These are phyloP conservation scores for Calephelis virginiensis DNA, from an alignment of 1,140 invertebrate genomes.

Conservation along the genomic window DNA sequence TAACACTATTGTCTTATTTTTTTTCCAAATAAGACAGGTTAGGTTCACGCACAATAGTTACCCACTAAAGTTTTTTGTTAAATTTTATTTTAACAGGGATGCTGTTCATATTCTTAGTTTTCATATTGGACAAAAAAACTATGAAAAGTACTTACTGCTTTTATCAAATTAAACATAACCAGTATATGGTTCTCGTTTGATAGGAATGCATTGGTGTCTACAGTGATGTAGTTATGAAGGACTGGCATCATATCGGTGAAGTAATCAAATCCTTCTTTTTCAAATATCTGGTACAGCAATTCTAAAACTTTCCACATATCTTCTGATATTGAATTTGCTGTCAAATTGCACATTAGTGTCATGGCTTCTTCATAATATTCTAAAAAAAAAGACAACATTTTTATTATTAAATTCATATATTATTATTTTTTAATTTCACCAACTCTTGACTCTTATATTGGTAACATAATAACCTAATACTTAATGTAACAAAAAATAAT, in stretches of 20 bases:
- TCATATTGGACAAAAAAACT: too few species aligned
- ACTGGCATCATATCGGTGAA: constrained; percentile 99
- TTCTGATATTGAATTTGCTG: constrained; percentile 90
- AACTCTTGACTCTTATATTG: too few species aligned
- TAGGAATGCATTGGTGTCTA: constrained; percentile 95
- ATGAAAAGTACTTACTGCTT: constrained; percentile 82
- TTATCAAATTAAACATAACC: constrained; percentile 97
- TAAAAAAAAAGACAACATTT: constrained; percentile 62
- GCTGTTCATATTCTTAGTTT: too few species aligned
- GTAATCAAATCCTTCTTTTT: constrained; percentile 97
- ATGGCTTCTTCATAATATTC: constrained; percentile 99
- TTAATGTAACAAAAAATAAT: too few species aligned
- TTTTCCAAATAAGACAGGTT: too few species aligned
- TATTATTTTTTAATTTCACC: not conserved
- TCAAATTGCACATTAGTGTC: constrained; percentile 95
- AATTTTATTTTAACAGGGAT: too few species aligned
- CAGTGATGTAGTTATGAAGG: constrained; percentile 97
- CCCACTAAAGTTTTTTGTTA: too few species aligned
- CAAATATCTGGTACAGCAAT: constrained; percentile 86
- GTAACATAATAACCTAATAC: too few species aligned
- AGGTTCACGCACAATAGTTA: too few species aligned
- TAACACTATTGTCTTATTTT: too few species aligned
- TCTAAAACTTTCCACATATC: constrained; percentile 98
- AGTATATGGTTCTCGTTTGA: constrained; percentile 93
- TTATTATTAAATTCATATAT: not conserved